Evolutionary conservation across 2,888 invertebrate genomes (phyloP), one percentile per base, ranked within the genome.

Genomic region (Phaonia tiefii): DNA sequence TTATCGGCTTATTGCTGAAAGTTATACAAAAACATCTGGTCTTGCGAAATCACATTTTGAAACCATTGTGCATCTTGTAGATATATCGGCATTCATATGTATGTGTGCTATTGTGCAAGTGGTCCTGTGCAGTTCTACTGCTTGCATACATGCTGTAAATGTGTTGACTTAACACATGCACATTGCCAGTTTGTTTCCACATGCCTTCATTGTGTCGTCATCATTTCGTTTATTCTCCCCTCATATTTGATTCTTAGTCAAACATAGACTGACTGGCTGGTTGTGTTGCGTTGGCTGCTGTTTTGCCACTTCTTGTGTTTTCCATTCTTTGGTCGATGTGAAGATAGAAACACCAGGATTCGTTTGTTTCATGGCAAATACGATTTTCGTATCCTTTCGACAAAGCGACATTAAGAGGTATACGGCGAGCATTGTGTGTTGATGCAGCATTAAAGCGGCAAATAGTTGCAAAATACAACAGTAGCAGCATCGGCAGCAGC

Each of bases 141-240:
- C 37, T 39, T 26, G 25, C 11, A 56, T 56, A 7, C 31, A 63
- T 37, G 56, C 51, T 72, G 51, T 51, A 67, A 72, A 72, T 72
- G 66, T 67, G 72, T 77, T 72, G 72, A 77, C 77, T 77, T 72
- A 58, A 58, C 66, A 66, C 58, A 75, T 75, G 63, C 54, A 69
- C 54, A 54, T 54, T 17, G 54, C 54, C 25, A 22, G 54, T 22
- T 54, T 3, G 25, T 56, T 74, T 42, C 49, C 25, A 13, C 22
- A 22, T 54, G 22, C 54, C 54, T 17, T 31, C 31, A 31, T 31
- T 31, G 31, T 31, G 31, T 31, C 31, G 31, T 31, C 31, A n/a
- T n/a, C n/a, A 5, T 31, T 31, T 31, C 31, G 31, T 31, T 31
- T 8, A 31, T 3, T 54, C 49, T 60, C 58, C 39, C 65, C 13